phyloP scores from a whole-genome alignment of 1,140 invertebrate genomes.

The Magallana ariakensis region DNA sequence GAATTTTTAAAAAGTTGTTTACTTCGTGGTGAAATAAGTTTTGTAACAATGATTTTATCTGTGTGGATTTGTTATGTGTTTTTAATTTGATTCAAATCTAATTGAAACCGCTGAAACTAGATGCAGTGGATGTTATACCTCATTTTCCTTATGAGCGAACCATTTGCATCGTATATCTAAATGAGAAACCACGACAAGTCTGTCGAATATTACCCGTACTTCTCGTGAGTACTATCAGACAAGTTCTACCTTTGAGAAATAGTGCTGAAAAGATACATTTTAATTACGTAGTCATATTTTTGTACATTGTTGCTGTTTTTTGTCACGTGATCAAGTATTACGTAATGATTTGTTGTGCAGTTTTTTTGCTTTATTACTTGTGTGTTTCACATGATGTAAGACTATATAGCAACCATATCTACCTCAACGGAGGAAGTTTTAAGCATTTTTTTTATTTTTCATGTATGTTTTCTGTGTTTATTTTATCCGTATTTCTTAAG shows the following conservation, averaged over 20 bases:
- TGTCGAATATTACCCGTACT: too few species aligned
- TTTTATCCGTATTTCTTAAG: conserved; percentile 10
- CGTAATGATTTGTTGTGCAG: background rate
- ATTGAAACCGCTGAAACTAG: background rate
- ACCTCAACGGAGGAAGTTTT: background rate
- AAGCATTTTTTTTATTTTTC: background rate
- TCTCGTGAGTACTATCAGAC: too few species aligned
- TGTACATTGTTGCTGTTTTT: conserved; percentile 21
- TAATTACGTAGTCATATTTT: background rate
- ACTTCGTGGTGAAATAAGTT: background rate
- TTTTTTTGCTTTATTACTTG: conserved; percentile 8
- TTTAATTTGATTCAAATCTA: background rate
- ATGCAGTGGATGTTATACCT: too few species aligned
- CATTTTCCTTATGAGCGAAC: too few species aligned
- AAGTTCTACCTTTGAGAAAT: background rate
- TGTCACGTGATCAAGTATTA: background rate
- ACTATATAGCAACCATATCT: conserved; percentile 36
- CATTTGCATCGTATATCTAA: too few species aligned
- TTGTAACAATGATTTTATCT: conserved; percentile 8
- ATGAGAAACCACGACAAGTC: too few species aligned
- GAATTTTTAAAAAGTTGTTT: background rate
- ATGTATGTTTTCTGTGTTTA: conserved; percentile 23
- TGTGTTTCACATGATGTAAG: conserved; percentile 38
- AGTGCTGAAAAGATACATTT: conserved; percentile 13
- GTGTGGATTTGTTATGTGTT: background rate